Percentiles rank a stretch among this genome's conserved stretches.
Conservation (phyloP, 2,888 invertebrate genomes). For the Encarsia formosa region DNA sequence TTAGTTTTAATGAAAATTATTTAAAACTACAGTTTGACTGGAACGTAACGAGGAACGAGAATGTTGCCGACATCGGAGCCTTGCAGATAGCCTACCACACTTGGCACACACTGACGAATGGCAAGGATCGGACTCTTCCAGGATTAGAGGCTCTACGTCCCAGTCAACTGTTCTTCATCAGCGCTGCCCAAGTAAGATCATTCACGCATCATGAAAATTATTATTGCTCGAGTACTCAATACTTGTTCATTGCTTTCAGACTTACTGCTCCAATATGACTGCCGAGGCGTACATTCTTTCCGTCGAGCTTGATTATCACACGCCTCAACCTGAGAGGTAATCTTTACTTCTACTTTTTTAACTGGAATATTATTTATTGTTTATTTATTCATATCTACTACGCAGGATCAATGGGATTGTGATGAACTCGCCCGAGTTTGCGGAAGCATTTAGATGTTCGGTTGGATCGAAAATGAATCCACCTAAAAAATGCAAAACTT, state of each 20-base stretch:
- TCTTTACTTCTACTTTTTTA: too few species aligned
- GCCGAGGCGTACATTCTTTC: conserved; percentile 54
- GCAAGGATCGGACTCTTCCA: conserved; percentile 49
- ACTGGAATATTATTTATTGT: too few species aligned
- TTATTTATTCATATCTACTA: too few species aligned
- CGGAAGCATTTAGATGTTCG: conserved; percentile 53
- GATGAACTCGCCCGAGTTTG: conserved; percentile 55
- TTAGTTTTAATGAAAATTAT: too few species aligned
- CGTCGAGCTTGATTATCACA: conserved; percentile 55
- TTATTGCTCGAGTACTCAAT: background rate
- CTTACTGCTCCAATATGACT: conserved; percentile 54
- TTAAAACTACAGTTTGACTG: conserved; percentile 56
- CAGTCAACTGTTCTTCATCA: conserved; percentile 54
- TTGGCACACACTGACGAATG: conserved; percentile 46
- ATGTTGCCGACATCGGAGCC: conserved; percentile 55
- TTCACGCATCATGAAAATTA: background rate
- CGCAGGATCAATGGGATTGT: conserved; percentile 55
- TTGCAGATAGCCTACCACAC: conserved; percentile 53
- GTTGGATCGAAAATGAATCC: conserved; percentile 53
- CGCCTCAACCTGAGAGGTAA: conserved; percentile 55
- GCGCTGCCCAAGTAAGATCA: conserved; percentile 52
- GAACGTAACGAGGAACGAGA: conserved; percentile 55
- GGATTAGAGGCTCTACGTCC: conserved; percentile 50
- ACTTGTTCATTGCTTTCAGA: conserved; percentile 41
- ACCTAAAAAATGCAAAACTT: conserved; percentile 51